Conservation (phyloP, 2,888 invertebrate species). For the Pogonocherus hispidulus region DNA sequence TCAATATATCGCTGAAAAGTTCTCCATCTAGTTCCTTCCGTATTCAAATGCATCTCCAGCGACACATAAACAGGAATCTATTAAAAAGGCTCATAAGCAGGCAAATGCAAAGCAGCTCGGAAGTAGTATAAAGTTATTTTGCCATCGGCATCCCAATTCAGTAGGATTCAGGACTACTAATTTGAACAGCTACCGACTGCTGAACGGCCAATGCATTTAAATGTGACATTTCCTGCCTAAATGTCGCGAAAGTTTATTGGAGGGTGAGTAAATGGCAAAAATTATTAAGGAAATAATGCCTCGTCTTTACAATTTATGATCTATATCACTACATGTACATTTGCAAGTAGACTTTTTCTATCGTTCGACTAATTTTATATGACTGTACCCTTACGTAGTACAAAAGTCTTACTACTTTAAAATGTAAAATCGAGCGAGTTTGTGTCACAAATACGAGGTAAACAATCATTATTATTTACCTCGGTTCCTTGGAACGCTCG, state of each 20-base stretch:
- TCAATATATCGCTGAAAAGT: too few species aligned
- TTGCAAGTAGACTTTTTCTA: too few species aligned
- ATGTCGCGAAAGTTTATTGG: slow-evolving; percentile 58
- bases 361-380: too few species aligned
- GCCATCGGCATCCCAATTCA: slow-evolving; percentile 52
- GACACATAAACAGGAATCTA: not conserved
- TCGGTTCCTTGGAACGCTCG: too few species aligned
- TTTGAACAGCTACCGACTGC: slow-evolving; percentile 55
- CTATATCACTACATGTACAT: too few species aligned
- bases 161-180: slow-evolving; percentile 52
- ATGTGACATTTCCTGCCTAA: slow-evolving; percentile 62
- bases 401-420: too few species aligned
- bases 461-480: too few species aligned
- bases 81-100: slow-evolving; percentile 6
- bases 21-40: too few species aligned
- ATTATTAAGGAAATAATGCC: not conserved
- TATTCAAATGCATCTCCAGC: not conserved
- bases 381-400: too few species aligned
- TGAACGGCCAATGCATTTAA: slow-evolving; percentile 66
- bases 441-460: too few species aligned
- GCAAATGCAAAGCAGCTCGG: slow-evolving; percentile 6
- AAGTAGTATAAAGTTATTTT: slow-evolving; percentile 14
- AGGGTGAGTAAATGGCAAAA: not conserved
- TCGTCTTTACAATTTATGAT: not conserved
- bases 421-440: too few species aligned